Evolutionary conservation across 2,888 invertebrate species (phyloP).

Genomic region (Rhingia campestris): DNA sequence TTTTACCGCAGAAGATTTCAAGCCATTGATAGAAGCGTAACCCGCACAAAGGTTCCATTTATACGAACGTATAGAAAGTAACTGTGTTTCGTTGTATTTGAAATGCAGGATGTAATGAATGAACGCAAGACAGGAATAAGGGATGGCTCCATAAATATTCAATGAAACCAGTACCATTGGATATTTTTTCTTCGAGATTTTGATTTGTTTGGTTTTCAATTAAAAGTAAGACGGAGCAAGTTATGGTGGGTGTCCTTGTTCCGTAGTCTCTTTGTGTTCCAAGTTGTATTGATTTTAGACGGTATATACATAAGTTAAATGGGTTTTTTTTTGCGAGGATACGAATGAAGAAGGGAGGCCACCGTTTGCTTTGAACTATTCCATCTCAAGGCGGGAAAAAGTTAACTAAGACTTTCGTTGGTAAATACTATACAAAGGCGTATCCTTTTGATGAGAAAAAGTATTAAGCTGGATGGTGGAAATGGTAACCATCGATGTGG

Average conservation of each 20-base stretch:
- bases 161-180: background rate
- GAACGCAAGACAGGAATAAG: background rate
- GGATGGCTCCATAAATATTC: background rate
- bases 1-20: too few relatives aligned
- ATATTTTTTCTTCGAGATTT: background rate
- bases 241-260: too few relatives aligned
- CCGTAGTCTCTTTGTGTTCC: too few relatives aligned
- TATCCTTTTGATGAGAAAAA: background rate
- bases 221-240: background rate
- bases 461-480: too few relatives aligned
- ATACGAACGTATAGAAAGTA: too few relatives aligned
- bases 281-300: background rate
- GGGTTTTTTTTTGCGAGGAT: background rate
- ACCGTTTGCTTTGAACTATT: background rate
- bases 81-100: too few relatives aligned
- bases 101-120: too few relatives aligned
- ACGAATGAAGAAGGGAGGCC: background rate
- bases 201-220: conserved; percentile 9
- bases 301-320: background rate
- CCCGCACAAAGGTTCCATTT: too few relatives aligned
- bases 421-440: background rate
- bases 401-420: background rate
- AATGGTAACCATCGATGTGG: too few relatives aligned
- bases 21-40: too few relatives aligned
- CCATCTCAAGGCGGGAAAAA: background rate